These are phyloP conservation scores for Proctacanthus coquilletti DNA, from an alignment of 1,140 invertebrate species.

Conservation along the genomic window DNA sequence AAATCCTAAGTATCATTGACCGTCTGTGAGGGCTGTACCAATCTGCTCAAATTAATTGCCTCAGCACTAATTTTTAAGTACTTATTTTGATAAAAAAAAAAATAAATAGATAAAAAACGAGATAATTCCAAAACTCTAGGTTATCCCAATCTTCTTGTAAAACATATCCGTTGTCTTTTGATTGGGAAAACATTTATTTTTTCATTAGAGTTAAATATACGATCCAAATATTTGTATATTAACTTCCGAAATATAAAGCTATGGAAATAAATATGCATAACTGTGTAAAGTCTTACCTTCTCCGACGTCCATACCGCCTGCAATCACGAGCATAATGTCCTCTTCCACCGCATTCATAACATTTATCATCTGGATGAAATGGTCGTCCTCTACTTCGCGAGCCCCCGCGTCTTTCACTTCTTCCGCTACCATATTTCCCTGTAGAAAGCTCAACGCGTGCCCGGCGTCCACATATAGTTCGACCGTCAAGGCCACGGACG, in stretches of 20 bases:
- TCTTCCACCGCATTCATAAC: conserved; percentile 82
- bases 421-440: conserved; percentile 55
- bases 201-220: conserved; percentile 3
- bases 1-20: too few relatives aligned
- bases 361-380: conserved; percentile 59
- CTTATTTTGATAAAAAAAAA: too few relatives aligned
- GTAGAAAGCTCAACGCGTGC: conserved; percentile 88
- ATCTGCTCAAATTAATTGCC: too few relatives aligned
- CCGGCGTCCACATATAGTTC: conserved; percentile 72
- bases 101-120: conserved; percentile 7
- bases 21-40: too few relatives aligned
- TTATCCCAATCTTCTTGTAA: neutral
- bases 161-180: neutral
- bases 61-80: too few relatives aligned
- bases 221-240: conserved; percentile 5
- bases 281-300: conserved; percentile 35
- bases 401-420: conserved; percentile 29
- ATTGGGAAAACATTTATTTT: conserved; percentile 2
- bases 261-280: conserved; percentile 23
- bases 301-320: conserved; percentile 39
- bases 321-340: conserved; percentile 88
- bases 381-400: conserved; percentile 39
- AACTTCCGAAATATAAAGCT: conserved; percentile 2
- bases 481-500: conserved; percentile 50
- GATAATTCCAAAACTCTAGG: neutral